Percentiles rank a stretch among this genome's conserved stretches.
Evolutionary conservation across 2,888 invertebrate species (phyloP).

Genomic region (Coronaproctus castanopsis): DNA sequence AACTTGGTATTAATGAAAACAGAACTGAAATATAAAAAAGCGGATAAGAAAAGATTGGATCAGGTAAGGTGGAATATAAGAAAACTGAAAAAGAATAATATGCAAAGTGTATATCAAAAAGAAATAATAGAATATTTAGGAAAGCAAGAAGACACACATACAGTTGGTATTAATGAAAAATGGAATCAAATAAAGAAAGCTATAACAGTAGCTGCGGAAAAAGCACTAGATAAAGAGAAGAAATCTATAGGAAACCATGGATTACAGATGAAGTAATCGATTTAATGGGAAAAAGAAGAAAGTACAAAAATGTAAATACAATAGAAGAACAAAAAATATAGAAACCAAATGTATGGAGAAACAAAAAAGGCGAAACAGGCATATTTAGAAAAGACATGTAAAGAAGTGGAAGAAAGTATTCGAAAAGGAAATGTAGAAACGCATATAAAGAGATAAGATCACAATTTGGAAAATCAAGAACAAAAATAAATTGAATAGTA

Average conservation of each 20-base stretch:
- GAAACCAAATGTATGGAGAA: no score
- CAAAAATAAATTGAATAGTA: not conserved
- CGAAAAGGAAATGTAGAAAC: not conserved
- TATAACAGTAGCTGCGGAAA: not conserved
- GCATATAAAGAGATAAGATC: not conserved
- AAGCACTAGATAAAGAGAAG: not conserved
- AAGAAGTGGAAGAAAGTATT: not conserved
- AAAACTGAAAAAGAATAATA: not conserved
- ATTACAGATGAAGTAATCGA: not conserved
- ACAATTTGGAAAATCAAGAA: not conserved
- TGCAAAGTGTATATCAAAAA: not conserved
- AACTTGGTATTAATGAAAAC: not conserved
- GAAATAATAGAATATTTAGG: not conserved
- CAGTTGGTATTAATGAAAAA: not conserved
- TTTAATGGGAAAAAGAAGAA: not conserved
- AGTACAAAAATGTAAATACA: not conserved
- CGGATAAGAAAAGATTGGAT: not conserved
- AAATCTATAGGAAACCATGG: not conserved
- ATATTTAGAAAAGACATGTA: not conserved
- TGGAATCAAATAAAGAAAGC: not conserved
- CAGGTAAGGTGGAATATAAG: not conserved
- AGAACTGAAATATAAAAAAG: not conserved
- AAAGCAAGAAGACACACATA: not conserved
- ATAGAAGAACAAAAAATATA: not conserved
- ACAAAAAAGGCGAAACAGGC: not conserved